Evolutionary conservation across 2,113 vertebrate genomes (phyloP).

Genomic region (Xyrauchen texanus): DNA sequence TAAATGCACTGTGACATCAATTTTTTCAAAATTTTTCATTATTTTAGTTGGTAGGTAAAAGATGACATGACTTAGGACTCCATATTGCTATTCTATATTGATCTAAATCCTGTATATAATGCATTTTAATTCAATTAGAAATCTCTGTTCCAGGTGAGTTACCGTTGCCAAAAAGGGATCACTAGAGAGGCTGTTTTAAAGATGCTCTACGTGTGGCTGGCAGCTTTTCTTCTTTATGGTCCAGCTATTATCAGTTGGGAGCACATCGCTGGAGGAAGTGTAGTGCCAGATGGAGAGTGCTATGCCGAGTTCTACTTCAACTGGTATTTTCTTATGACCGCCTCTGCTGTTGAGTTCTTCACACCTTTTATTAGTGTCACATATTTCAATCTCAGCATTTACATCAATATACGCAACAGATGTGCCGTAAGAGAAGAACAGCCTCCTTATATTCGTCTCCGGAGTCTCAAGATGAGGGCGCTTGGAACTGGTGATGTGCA

Average conservation of each 20-base stretch:
- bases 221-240: slow-evolving; percentile 75
- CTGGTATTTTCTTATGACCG: slow-evolving; percentile 78
- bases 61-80: not conserved
- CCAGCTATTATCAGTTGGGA: slow-evolving; percentile 79
- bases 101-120: not conserved
- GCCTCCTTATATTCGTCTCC: slow-evolving; percentile 36
- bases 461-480: slow-evolving; percentile 63
- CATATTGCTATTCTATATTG: no score
- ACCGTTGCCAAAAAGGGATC: slow-evolving; percentile 76
- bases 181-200: slow-evolving; percentile 69
- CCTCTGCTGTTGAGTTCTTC: slow-evolving; percentile 78
- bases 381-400: slow-evolving; percentile 78
- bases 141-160: slow-evolving; percentile 66
- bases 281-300: slow-evolving; percentile 70
- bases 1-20: not conserved
- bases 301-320: slow-evolving; percentile 80
- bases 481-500: slow-evolving; percentile 59
- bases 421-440: slow-evolving; percentile 62
- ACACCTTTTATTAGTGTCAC: slow-evolving; percentile 76
- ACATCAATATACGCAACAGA: slow-evolving; percentile 75
- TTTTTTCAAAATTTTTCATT: slow-evolving; percentile 2
- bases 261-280: slow-evolving; percentile 68
- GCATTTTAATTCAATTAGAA: not conserved
- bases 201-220: slow-evolving; percentile 74
- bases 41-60: not conserved